A percentile compares a stretch with the other conserved stretches of the same genome.
Conservation (phyloP, 1,140 invertebrate genomes). For the Chelonus insularis region DNA sequence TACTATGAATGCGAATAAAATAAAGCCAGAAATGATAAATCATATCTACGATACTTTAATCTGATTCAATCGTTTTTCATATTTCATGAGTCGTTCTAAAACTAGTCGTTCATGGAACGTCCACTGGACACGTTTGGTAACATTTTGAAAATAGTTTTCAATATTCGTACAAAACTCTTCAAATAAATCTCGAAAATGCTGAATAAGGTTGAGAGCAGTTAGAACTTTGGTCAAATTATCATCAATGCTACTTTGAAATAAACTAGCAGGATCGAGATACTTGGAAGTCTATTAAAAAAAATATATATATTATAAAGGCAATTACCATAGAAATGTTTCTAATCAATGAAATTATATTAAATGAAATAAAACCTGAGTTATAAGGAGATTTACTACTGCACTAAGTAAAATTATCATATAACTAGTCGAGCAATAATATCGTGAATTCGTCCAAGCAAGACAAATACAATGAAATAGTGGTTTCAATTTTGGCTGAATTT, state of each 20-base stretch:
- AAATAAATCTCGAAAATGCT: slow-evolving; percentile 48
- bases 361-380: slow-evolving; percentile 71
- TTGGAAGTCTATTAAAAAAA: slow-evolving; percentile 37
- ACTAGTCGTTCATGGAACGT: slow-evolving; percentile 67
- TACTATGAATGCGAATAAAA: too few relatives aligned
- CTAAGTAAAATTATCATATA: slow-evolving; percentile 73
- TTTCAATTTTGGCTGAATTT: slow-evolving; percentile 65
- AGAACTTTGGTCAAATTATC: slow-evolving; percentile 53
- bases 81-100: slow-evolving; percentile 65
- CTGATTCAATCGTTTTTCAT: slow-evolving; percentile 60
- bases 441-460: slow-evolving; percentile 81
- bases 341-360: too few relatives aligned
- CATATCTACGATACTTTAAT: slow-evolving; percentile 37
- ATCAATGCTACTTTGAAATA: slow-evolving; percentile 67
- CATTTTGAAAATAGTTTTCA: slow-evolving; percentile 61
- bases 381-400: slow-evolving; percentile 78
- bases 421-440: slow-evolving; percentile 78
- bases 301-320: slow-evolving; percentile 10
- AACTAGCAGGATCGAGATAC: slow-evolving; percentile 55
- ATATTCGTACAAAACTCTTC: slow-evolving; percentile 61
- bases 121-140: slow-evolving; percentile 61
- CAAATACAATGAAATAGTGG: slow-evolving; percentile 76
- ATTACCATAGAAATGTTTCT: too few relatives aligned
- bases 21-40: too few relatives aligned
- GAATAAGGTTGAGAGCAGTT: slow-evolving; percentile 36